These are phyloP conservation scores for Pituophis catenifer DNA, from an alignment of 2,113 vertebrate genomes.

Conservation along the genomic window DNA sequence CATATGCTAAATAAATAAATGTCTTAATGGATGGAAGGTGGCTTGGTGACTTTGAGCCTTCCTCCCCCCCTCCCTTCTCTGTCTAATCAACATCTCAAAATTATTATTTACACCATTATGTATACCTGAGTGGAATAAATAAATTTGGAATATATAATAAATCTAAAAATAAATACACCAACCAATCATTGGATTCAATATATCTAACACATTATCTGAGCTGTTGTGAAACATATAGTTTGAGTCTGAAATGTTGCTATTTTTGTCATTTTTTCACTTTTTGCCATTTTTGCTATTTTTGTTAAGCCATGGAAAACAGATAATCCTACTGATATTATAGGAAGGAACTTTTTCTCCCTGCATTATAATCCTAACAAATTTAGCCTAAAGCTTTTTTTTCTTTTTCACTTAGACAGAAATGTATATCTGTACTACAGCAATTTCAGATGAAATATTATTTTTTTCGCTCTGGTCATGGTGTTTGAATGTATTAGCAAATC, in stretches of 20 bases:
- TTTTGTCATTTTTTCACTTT: not conserved
- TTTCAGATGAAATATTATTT: not conserved
- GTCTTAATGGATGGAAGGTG: no score
- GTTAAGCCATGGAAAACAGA: not conserved
- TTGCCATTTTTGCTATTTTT: not conserved
- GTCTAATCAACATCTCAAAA: not conserved
- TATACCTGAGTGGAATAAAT: not conserved
- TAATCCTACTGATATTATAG: no score
- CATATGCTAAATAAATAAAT: no score
- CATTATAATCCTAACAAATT: not conserved
- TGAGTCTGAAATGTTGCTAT: not conserved
- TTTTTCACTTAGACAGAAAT: not conserved
- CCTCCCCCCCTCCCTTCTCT: rapidly evolving
- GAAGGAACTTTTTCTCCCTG: no score
- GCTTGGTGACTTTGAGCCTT: no score
- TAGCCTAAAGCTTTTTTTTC: not conserved
- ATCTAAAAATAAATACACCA: not conserved
- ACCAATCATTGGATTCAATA: not conserved
- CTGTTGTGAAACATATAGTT: not conserved
- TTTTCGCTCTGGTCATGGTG: not conserved
- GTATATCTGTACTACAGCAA: not conserved
- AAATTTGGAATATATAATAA: not conserved
- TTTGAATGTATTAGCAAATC: no score
- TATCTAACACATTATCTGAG: not conserved
- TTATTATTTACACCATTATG: not conserved